Evolutionary conservation across 2,797 vertebrate genomes (phyloP).

Genomic region (Merluccius polli): DNA sequence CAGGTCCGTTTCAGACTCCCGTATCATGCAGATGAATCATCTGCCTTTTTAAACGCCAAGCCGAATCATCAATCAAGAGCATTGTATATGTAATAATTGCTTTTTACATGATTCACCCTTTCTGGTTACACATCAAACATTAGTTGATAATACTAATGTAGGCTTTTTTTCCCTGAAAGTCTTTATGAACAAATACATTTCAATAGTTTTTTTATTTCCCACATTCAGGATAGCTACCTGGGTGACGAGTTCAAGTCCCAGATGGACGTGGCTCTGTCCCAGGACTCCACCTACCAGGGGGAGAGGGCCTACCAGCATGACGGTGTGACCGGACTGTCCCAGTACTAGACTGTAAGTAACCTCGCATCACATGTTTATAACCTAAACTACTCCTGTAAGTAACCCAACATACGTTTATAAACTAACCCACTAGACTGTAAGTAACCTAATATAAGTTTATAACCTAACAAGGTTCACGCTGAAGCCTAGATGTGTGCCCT

Average conservation of each 20-base stretch:
- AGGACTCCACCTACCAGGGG: conserved; percentile 97
- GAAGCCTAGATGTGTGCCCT: conserved; percentile 1
- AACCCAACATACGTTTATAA: too few species aligned
- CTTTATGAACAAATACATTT: not conserved
- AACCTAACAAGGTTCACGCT: not conserved
- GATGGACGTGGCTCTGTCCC: conserved; percentile 95
- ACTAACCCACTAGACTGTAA: conserved; percentile 97
- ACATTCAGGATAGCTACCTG: conserved; percentile 90
- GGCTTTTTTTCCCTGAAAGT: not conserved
- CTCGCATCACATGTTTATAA: too few species aligned
- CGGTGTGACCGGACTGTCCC: conserved; percentile 96
- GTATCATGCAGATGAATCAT: not conserved
- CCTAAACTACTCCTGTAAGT: too few species aligned
- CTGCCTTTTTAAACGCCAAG: not conserved
- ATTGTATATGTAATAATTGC: not conserved
- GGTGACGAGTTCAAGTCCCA: conserved; percentile 98
- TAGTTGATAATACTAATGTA: not conserved
- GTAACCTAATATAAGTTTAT: too few species aligned
- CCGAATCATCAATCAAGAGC: not conserved
- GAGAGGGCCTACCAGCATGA: conserved; percentile 96
- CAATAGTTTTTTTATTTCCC: conserved; percentile 1
- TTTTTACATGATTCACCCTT: not conserved
- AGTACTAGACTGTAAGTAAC: conserved; percentile 93
- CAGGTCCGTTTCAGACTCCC: conserved; percentile 71
- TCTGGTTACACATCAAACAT: not conserved